Evolutionary conservation across 2,888 invertebrate species (phyloP).

Genomic region (Cheilosia vernalis): DNA sequence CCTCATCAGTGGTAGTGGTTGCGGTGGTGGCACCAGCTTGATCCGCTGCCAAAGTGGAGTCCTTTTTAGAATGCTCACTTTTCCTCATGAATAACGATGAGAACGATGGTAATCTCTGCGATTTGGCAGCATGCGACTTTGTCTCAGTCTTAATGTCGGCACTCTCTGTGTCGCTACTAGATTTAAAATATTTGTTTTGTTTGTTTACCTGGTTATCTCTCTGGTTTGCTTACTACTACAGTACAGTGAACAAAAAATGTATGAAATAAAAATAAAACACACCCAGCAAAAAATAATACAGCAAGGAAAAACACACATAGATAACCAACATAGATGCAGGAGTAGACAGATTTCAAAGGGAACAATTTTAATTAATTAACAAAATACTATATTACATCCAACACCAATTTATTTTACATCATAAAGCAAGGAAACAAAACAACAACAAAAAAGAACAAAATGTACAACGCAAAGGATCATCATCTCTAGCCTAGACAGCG

Average conservation of each 20-base stretch:
- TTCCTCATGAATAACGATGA: constrained; percentile 81
- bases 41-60: constrained; percentile 75
- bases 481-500: constrained; percentile 12
- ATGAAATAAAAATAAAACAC: constrained; percentile 25
- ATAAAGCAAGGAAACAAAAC: constrained; percentile 20
- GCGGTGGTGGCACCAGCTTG: constrained; percentile 32
- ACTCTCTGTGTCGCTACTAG: constrained; percentile 88
- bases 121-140: constrained; percentile 78
- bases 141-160: constrained; percentile 84
- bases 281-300: constrained; percentile 44
- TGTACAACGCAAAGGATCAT: constrained; percentile 53
- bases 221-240: constrained; percentile 43
- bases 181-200: constrained; percentile 77
- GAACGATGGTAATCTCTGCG: constrained; percentile 81
- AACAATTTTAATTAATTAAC: constrained; percentile 61
- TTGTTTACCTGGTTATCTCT: constrained; percentile 62
- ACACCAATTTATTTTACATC: constrained; percentile 55
- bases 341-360: constrained; percentile 29
- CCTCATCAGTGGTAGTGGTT: constrained; percentile 66
- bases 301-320: constrained; percentile 15
- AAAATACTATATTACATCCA: constrained; percentile 56
- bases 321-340: constrained; percentile 30
- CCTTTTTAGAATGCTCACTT: constrained; percentile 78
- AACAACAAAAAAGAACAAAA: constrained; percentile 6
- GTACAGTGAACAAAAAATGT: constrained; percentile 30